Evolutionary conservation across 1,140 invertebrate genomes (phyloP).

Genomic region (Wasmannia auropunctata): DNA sequence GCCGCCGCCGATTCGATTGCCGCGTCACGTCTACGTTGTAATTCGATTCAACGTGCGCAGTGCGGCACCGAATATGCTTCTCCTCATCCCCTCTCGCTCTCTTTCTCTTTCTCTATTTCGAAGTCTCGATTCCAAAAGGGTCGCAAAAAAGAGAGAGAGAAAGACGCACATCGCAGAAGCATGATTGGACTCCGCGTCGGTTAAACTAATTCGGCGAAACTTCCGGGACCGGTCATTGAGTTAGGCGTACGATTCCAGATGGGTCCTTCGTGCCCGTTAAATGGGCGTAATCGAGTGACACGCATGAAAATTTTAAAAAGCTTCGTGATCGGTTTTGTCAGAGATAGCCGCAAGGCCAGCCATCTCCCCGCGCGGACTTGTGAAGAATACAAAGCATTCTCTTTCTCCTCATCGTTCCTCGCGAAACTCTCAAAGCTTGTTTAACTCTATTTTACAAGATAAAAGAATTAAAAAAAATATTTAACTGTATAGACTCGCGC

Average conservation of each 20-base stretch:
- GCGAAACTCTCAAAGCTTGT: neutral
- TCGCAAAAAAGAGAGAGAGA: neutral
- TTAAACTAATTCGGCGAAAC: constrained; percentile 45
- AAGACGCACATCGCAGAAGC: neutral
- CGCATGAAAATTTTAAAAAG: constrained; percentile 38
- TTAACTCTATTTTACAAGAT: neutral
- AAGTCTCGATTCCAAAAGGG: neutral
- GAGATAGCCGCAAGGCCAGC: neutral
- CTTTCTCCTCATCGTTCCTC: neutral
- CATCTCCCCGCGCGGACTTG: no score
- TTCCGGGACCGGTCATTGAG: constrained; percentile 27
- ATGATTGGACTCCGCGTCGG: neutral
- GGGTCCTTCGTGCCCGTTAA: neutral
- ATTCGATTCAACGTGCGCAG: constrained; percentile 30
- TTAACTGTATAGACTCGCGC: no score
- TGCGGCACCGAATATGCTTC: neutral
- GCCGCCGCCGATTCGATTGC: constrained; percentile 52
- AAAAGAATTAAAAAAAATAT: neutral
- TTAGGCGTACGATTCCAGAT: constrained; percentile 27
- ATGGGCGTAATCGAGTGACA: constrained; percentile 38
- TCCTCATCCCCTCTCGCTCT: neutral
- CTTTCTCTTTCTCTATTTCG: neutral
- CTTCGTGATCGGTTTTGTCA: neutral
- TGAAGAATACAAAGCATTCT: neutral
- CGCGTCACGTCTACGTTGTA: constrained; percentile 45